A percentile compares a stretch with the other conserved stretches of the same genome.
phyloP scores from a whole-genome alignment of 2,888 invertebrate species.

The Rotaria sp. region DNA sequence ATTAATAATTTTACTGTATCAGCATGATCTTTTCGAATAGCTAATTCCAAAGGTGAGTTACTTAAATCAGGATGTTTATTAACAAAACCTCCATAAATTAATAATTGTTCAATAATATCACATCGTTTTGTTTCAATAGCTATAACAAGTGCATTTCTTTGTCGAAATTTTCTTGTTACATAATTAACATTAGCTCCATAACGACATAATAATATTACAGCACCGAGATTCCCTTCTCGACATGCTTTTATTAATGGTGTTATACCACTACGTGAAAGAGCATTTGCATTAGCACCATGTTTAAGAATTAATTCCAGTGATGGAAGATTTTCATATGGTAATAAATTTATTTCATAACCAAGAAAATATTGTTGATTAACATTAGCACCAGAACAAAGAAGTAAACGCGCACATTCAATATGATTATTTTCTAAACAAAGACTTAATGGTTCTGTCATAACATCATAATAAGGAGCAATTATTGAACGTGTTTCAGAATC shows the following conservation, averaged over 20 bases:
- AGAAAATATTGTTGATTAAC: constrained; percentile 85
- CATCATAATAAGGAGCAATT: constrained; percentile 41
- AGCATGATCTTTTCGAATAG: constrained; percentile 62
- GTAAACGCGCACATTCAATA: constrained; percentile 62
- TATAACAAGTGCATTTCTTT: constrained; percentile 56
- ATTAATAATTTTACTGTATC: constrained; percentile 48
- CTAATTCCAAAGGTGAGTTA: constrained; percentile 74
- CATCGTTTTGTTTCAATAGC: constrained; percentile 71
- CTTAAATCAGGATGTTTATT: constrained; percentile 62
- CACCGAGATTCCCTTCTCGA: constrained; percentile 53
- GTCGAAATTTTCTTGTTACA: constrained; percentile 19
- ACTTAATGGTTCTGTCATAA: constrained; percentile 71
- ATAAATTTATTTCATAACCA: constrained; percentile 78
- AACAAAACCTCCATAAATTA: constrained; percentile 73
- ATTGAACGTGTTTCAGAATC: constrained; percentile 34
- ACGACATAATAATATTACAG: constrained; percentile 62
- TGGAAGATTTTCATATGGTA: constrained; percentile 69
- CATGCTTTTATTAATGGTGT: constrained; percentile 86
- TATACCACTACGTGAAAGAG: constrained; percentile 74
- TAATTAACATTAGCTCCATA: constrained; percentile 74
- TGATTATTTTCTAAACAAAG: constrained; percentile 79
- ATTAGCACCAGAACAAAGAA: constrained; percentile 76
- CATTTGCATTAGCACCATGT: constrained; percentile 79
- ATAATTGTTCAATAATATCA: constrained; percentile 67
- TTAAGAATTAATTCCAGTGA: constrained; percentile 73